phyloP scores from a whole-genome alignment of 2,113 vertebrate genomes.

The Eolophus roseicapilla region DNA sequence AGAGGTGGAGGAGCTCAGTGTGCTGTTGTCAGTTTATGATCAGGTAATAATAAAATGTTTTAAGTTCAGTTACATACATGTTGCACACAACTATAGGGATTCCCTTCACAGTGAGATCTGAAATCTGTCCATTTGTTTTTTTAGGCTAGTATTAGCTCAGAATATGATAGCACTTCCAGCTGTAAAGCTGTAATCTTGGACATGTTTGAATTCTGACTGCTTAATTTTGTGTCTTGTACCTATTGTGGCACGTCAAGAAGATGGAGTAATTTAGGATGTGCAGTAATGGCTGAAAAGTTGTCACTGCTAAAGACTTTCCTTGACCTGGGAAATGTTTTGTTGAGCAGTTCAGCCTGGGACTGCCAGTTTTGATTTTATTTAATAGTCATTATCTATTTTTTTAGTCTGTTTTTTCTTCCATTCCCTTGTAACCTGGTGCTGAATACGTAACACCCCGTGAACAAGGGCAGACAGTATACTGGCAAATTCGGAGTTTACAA shows the following conservation, averaged over 20 bases:
- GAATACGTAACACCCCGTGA: background rate
- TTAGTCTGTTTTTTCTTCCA: background rate
- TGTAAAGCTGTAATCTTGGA: background rate
- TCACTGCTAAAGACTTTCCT: background rate
- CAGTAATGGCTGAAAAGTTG: background rate
- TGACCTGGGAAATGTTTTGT: background rate
- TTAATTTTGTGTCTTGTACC: background rate
- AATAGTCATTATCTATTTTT: background rate
- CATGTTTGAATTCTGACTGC: background rate
- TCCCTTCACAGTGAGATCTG: background rate
- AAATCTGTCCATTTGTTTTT: background rate
- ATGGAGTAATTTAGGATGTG: background rate
- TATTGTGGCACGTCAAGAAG: background rate
- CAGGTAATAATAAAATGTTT: background rate
- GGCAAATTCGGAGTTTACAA: background rate
- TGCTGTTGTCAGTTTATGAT: background rate
- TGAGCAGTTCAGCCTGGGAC: background rate
- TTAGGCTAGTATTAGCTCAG: background rate
- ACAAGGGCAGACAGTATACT: background rate
- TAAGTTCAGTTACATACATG: accelerated
- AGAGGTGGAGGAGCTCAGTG: background rate
- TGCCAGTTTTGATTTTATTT: background rate
- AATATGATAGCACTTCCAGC: background rate
- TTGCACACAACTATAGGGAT: background rate
- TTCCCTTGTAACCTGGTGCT: background rate